Percentiles rank a stretch among this genome's conserved stretches.
Conservation (phyloP, 2,113 vertebrate genomes). For the Paradisaea rubra region DNA sequence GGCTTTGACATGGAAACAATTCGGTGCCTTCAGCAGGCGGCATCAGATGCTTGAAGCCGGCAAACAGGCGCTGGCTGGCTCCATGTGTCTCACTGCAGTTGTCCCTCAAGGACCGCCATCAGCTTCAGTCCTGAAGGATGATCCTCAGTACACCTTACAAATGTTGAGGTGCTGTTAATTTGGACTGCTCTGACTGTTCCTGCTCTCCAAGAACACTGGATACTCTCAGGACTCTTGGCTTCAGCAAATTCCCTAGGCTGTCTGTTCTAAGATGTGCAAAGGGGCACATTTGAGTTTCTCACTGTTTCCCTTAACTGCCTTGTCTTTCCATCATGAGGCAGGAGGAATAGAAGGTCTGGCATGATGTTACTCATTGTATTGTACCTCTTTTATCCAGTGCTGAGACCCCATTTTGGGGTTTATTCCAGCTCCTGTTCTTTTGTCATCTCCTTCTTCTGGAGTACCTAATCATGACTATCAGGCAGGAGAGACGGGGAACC, state of each 20-base stretch:
- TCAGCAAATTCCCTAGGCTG: neutral
- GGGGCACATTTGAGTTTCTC: neutral
- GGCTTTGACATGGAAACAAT: neutral
- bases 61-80: neutral
- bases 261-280: neutral
- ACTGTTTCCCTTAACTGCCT: neutral
- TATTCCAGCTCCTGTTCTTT: neutral
- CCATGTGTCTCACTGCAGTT: neutral
- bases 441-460: neutral
- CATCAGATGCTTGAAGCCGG: neutral
- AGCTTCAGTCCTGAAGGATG: neutral
- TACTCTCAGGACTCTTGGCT: neutral
- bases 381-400: neutral
- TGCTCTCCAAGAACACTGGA: rapidly evolving
- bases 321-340: neutral
- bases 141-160: neutral
- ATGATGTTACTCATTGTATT: neutral
- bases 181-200: neutral
- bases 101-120: neutral
- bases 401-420: neutral
- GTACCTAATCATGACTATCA: neutral
- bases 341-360: neutral
- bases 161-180: neutral
- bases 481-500: neutral
- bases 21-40: neutral